Percentiles rank a stretch among this genome's conserved stretches.
phyloP scores from a whole-genome alignment of 2,888 invertebrate genomes.

The Brachynemurus nebulosus region DNA sequence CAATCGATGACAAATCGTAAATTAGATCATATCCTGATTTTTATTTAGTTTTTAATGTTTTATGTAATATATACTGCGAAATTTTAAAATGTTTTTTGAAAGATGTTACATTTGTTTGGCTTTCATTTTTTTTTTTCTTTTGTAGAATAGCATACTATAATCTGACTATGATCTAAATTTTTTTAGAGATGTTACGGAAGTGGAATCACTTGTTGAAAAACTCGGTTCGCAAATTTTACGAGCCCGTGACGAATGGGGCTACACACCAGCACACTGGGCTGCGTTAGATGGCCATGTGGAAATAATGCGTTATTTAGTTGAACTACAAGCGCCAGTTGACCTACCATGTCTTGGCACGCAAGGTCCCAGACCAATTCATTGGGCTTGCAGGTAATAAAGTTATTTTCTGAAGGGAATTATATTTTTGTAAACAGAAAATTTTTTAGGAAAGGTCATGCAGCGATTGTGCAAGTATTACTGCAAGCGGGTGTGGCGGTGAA shows the following conservation, averaged over 20 bases:
- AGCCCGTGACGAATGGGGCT: conserved; percentile 80
- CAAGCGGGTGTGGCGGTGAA: conserved; percentile 81
- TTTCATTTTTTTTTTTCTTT: no score
- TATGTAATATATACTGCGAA: no score
- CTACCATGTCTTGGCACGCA: conserved; percentile 76
- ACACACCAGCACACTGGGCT: conserved; percentile 88
- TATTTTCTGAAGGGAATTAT: neutral
- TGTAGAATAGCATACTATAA: no score
- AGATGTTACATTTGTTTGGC: no score
- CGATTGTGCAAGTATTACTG: conserved; percentile 64
- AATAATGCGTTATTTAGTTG: conserved; percentile 74
- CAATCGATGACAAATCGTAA: no score
- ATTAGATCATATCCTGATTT: no score
- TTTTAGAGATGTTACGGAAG: conserved; percentile 57
- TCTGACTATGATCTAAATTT: neutral
- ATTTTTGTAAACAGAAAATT: neutral
- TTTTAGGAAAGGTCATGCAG: conserved; percentile 72
- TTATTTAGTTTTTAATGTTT: no score
- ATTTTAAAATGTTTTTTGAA: no score
- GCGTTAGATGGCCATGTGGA: conserved; percentile 83
- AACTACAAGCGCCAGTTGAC: conserved; percentile 71
- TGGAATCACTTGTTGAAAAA: conserved; percentile 72
- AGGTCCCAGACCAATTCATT: conserved; percentile 83
- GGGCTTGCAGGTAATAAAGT: conserved; percentile 52
- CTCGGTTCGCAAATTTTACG: conserved; percentile 62